phyloP scores from a whole-genome alignment of 2,113 vertebrate species.

The Meleagris gallopavo region DNA sequence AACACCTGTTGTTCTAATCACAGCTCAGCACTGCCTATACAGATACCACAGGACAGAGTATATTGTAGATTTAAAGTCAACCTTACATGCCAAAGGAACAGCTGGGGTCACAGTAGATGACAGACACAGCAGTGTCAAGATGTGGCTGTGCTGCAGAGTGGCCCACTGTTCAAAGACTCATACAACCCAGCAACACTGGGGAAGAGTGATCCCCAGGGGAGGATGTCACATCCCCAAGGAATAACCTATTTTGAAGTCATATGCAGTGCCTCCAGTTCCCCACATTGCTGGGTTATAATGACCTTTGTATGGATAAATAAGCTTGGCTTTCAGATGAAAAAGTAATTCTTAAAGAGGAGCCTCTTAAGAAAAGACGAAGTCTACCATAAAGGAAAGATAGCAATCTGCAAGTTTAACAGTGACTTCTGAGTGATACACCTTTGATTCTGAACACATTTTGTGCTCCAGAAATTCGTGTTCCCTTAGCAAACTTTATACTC shows the following conservation, averaged over 20 bases:
- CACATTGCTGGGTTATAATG: background rate
- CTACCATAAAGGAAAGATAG: background rate
- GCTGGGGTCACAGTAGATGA: accelerated
- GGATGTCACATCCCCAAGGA: background rate
- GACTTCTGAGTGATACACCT: background rate
- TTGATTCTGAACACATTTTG: background rate
- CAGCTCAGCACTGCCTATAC: background rate
- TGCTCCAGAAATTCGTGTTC: background rate
- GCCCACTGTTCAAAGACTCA: too few relatives aligned
- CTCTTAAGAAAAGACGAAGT: conserved; percentile 59
- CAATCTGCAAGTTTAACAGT: conserved; percentile 12
- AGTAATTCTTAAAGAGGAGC: conserved; percentile 74
- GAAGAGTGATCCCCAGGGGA: accelerated
- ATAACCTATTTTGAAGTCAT: background rate
- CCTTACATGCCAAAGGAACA: too few relatives aligned
- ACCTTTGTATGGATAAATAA: conserved; percentile 15
- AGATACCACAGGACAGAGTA: background rate
- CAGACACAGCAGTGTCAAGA: too few relatives aligned
- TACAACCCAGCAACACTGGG: background rate
- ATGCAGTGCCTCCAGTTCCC: background rate
- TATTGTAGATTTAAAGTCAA: background rate
- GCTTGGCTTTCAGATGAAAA: background rate
- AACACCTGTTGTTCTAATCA: background rate
- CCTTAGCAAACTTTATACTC: background rate
- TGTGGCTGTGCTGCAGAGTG: too few relatives aligned